These are phyloP conservation scores for Neotoma lepida DNA, from an alignment of 2,113 vertebrate genomes.

Conservation along the genomic window DNA sequence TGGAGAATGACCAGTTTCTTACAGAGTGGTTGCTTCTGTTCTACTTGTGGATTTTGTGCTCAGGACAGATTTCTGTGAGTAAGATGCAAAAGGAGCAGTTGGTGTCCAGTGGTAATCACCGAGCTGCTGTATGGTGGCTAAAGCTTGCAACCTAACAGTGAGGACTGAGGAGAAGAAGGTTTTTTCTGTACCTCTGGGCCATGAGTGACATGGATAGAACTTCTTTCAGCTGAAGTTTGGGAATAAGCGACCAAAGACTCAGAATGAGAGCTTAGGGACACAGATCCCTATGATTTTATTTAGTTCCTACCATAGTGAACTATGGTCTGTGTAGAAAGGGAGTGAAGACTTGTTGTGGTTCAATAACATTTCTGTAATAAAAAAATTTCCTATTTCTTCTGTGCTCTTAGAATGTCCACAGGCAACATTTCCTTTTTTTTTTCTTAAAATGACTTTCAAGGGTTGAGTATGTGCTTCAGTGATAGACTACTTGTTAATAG, in stretches of 20 bases:
- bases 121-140: background rate
- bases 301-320: background rate
- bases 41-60: background rate
- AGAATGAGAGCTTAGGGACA: background rate
- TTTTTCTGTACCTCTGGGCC: background rate
- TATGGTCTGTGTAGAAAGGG: background rate
- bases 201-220: background rate
- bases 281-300: background rate
- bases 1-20: background rate
- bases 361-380: background rate
- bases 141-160: background rate
- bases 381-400: background rate
- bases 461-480: background rate
- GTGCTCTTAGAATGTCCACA: conserved; percentile 1
- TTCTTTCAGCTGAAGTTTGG: background rate
- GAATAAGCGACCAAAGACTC: background rate
- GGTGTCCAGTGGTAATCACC: too few relatives aligned
- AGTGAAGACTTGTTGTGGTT: background rate
- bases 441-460: background rate
- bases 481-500: background rate
- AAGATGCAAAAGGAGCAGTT: background rate
- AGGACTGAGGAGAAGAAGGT: background rate
- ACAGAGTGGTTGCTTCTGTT: background rate
- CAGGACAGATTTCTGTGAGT: background rate
- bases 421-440: background rate